Evolutionary conservation across 2,113 vertebrate species (phyloP).

Genomic region (Clarias magur): DNA sequence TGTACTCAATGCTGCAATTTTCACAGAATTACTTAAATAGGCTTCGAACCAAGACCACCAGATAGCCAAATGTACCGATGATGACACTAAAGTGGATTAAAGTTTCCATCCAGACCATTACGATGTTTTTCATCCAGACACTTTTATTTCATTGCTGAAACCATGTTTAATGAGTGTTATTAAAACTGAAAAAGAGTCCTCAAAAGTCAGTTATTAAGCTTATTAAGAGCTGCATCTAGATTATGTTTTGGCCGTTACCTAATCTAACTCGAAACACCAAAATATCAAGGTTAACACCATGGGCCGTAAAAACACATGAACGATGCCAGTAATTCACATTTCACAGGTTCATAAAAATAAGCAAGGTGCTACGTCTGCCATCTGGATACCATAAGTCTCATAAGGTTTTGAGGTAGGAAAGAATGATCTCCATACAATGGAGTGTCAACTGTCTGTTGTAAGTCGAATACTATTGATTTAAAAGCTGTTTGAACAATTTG

Average conservation of each 20-base stretch:
- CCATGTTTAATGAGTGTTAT: slow-evolving; percentile 20
- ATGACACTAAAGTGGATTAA: slow-evolving; percentile 21
- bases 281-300: neutral
- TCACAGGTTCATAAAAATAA: slow-evolving; percentile 53
- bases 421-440: slow-evolving; percentile 26
- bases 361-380: slow-evolving; percentile 46
- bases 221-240: slow-evolving; percentile 14
- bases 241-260: slow-evolving; percentile 6
- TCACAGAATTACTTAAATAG: slow-evolving; percentile 42
- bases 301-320: slow-evolving; percentile 10
- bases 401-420: slow-evolving; percentile 30
- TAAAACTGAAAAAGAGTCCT: slow-evolving; percentile 14
- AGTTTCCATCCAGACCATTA: slow-evolving; percentile 37
- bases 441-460: slow-evolving; percentile 30
- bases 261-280: slow-evolving; percentile 20
- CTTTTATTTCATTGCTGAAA: slow-evolving; percentile 22
- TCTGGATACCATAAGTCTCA: slow-evolving; percentile 55
- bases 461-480: slow-evolving; percentile 36
- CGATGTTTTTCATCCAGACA: slow-evolving; percentile 12
- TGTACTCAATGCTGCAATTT: neutral
- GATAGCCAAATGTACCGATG: slow-evolving; percentile 37
- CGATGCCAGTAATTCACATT: slow-evolving; percentile 49
- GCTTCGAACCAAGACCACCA: slow-evolving; percentile 45
- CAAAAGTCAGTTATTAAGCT: neutral
- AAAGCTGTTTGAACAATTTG: slow-evolving; percentile 45